Conservation (phyloP, 2,113 vertebrate genomes). For the Phocoena sinus region DNA sequence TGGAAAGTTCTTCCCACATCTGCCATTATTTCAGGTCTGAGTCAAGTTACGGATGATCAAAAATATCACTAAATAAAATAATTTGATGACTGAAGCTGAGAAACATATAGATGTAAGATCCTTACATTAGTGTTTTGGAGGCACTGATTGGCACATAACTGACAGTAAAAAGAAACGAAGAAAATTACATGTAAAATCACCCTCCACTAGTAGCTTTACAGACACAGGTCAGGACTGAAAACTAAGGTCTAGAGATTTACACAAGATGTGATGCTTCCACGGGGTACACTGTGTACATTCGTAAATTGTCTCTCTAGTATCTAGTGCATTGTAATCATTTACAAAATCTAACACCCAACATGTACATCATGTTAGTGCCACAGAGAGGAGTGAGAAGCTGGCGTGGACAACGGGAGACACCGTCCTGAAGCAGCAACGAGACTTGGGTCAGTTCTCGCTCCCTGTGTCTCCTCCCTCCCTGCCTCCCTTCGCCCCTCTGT, state of each 20-base stretch:
- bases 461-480: not conserved
- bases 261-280: not conserved
- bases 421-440: too few species aligned
- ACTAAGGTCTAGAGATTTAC: not conserved
- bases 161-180: not conserved
- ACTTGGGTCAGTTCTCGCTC: not conserved
- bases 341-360: not conserved
- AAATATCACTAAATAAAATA: not conserved
- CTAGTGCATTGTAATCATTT: not conserved
- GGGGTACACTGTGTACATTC: not conserved
- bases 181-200: not conserved
- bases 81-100: not conserved
- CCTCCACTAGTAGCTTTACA: not conserved
- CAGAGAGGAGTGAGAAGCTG: fast-evolving
- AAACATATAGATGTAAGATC: not conserved
- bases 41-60: not conserved
- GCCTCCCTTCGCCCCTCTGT: not conserved
- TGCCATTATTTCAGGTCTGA: not conserved
- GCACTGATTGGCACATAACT: not conserved
- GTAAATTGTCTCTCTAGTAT: not conserved
- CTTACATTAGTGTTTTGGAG: not conserved
- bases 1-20: not conserved
- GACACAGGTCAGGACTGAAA: not conserved
- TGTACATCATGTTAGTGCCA: fast-evolving
- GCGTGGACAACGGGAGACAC: fast-evolving